Evolutionary conservation across 37 sponge, comb jelly and placozoan species (phyloP).

Genomic region (Chondrosia reniformis): DNA sequence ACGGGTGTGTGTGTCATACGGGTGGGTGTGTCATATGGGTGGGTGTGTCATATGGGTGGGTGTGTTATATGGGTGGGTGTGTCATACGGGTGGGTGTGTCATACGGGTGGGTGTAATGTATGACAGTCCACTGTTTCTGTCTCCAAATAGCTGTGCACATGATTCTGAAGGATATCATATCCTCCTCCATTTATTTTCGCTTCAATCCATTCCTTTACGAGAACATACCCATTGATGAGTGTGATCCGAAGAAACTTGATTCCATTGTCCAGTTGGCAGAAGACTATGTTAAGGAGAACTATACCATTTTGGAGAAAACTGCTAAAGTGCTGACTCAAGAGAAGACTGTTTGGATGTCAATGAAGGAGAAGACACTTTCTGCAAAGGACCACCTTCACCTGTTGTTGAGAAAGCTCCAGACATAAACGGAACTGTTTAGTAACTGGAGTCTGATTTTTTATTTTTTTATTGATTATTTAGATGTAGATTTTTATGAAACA

Average conservation of each 20-base stretch:
- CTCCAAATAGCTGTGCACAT: slow-evolving; percentile 62
- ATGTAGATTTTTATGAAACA: no score
- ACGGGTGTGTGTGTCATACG: no score
- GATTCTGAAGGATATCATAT: slow-evolving; percentile 61
- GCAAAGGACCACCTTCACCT: no score
- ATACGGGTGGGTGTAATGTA: no score
- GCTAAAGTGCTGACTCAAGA: not conserved
- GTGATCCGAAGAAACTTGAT: slow-evolving; percentile 51
- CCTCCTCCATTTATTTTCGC: slow-evolving; percentile 64
- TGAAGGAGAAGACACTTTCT: slow-evolving; percentile 5
- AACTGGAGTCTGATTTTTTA: no score
- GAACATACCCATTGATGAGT: slow-evolving; percentile 71
- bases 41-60: no score
- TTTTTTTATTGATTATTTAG: no score
- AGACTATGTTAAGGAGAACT: slow-evolving; percentile 22
- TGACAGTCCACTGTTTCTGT: not conserved
- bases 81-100: no score
- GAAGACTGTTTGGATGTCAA: slow-evolving; percentile 2
- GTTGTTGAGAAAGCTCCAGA: no score
- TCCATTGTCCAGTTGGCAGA: slow-evolving; percentile 49
- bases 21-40: no score
- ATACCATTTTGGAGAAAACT: not conserved
- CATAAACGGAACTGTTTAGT: no score
- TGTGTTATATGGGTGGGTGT: no score
- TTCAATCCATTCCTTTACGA: slow-evolving; percentile 75